A percentile compares a stretch with the other conserved stretches of the same genome.
These are phyloP conservation scores for Camponotus floridanus DNA, from an alignment of 1,140 invertebrate species.

Conservation along the genomic window DNA sequence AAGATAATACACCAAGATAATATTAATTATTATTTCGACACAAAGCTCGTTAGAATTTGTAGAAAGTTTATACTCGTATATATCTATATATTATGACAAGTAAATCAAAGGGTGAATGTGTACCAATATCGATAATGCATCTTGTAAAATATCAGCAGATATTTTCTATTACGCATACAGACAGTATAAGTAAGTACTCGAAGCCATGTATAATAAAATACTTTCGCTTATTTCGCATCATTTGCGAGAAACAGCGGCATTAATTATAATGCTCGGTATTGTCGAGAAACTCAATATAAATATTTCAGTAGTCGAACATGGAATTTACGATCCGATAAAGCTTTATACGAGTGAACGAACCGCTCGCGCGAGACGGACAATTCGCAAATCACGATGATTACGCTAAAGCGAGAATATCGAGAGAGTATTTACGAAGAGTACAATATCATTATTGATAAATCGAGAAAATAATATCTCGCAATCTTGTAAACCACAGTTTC, in stretches of 20 bases:
- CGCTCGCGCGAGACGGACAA: background rate
- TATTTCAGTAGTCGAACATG: slow-evolving; percentile 56
- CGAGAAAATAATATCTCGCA: background rate
- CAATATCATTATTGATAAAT: background rate
- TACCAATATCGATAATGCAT: background rate
- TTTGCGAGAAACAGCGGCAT: background rate
- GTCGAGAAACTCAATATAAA: slow-evolving; percentile 31
- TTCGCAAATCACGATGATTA: slow-evolving; percentile 25
- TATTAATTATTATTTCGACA: background rate
- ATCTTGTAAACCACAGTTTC: background rate
- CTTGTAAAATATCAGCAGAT: slow-evolving; percentile 17
- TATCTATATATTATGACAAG: background rate
- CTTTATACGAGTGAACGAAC: slow-evolving; percentile 43
- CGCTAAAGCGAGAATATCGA: slow-evolving; percentile 39
- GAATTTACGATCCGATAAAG: slow-evolving; percentile 48
- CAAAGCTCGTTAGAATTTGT: background rate
- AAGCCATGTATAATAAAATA: background rate
- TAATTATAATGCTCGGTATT: slow-evolving; percentile 16
- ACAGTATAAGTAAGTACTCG: background rate
- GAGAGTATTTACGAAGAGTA: background rate
- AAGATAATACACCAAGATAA: background rate
- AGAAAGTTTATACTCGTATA: background rate
- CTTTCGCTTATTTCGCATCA: background rate
- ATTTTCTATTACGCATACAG: background rate
- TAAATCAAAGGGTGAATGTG: background rate